Conservation (phyloP, 2,113 vertebrate species). For the Carassius gibelio region DNA sequence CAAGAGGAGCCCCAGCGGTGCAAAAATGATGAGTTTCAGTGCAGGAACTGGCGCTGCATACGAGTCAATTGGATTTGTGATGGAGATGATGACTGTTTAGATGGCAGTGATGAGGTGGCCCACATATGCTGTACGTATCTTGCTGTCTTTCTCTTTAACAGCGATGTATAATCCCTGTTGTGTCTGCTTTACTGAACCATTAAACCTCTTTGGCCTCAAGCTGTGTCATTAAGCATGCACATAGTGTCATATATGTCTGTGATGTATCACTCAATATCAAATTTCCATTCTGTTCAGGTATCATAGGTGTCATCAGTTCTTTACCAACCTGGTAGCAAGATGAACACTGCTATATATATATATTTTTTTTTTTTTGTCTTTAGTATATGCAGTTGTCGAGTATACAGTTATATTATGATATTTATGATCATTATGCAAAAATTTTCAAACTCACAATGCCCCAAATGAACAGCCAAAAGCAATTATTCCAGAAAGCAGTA, state of each 20-base stretch:
- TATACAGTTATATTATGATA: neutral
- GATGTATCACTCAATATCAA: slow-evolving; percentile 11
- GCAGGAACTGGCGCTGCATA: slow-evolving; percentile 88
- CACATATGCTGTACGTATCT: slow-evolving; percentile 83
- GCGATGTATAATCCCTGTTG: slow-evolving; percentile 6
- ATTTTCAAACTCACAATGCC: neutral
- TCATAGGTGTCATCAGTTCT: neutral
- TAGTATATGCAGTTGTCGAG: neutral
- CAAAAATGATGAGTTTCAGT: slow-evolving; percentile 88
- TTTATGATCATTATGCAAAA: neutral
- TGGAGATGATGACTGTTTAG: slow-evolving; percentile 93
- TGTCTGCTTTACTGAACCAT: slow-evolving; percentile 33
- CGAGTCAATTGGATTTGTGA: slow-evolving; percentile 91
- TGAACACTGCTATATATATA: neutral
- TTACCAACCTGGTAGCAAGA: neutral
- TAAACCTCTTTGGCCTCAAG: slow-evolving; percentile 2
- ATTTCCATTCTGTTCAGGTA: neutral
- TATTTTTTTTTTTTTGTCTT: neutral
- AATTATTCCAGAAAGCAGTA: neutral
- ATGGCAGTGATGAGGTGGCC: slow-evolving; percentile 89
- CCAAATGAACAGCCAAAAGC: neutral
- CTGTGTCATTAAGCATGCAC: slow-evolving; percentile 10
- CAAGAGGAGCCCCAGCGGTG: slow-evolving; percentile 78
- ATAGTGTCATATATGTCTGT: neutral
- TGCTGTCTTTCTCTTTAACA: slow-evolving; percentile 27